These are phyloP conservation scores for Gadus macrocephalus DNA, from an alignment of 2,113 vertebrate species.

Conservation along the genomic window DNA sequence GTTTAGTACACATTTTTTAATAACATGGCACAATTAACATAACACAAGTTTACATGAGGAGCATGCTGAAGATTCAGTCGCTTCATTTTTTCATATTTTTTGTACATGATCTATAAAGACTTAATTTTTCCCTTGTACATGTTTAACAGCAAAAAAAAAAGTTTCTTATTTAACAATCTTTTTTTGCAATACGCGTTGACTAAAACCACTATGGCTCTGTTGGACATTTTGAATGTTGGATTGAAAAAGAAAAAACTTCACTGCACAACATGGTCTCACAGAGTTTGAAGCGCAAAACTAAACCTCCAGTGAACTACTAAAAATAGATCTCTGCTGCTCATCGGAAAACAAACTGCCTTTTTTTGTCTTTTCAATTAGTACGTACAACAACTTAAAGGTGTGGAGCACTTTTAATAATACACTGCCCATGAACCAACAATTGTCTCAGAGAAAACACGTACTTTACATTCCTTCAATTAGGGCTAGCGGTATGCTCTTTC, in stretches of 20 bases:
- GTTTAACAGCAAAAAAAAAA: constrained; percentile 90
- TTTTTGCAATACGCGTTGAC: constrained; percentile 95
- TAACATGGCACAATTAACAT: constrained; percentile 99
- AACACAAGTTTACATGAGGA: constrained; percentile 97
- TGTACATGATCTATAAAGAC: constrained; percentile 96
- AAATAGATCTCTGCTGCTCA: constrained; percentile 93
- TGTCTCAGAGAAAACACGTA: constrained; percentile 79
- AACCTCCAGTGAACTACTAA: constrained; percentile 98
- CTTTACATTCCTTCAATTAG: constrained; percentile 86
- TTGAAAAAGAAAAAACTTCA: constrained; percentile 70
- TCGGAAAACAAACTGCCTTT: constrained; percentile 88
- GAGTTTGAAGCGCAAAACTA: constrained; percentile 98
- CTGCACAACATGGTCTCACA: constrained; percentile 97
- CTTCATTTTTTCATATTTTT: constrained; percentile 81
- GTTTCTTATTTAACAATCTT: constrained; percentile 89
- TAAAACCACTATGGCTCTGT: constrained; percentile 92
- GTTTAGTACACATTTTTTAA: constrained; percentile 99
- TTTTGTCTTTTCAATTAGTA: constrained; percentile 68
- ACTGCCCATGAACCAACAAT: constrained; percentile 85
- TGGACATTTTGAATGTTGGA: constrained; percentile 82
- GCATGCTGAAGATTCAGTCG: constrained; percentile 97
- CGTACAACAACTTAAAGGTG: constrained; percentile 80
- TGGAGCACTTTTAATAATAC: constrained; percentile 88
- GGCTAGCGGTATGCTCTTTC: constrained; percentile 42
- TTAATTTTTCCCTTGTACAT: constrained; percentile 85